Conservation (phyloP, 2,888 invertebrate genomes). For the Drosophila crucigera region DNA sequence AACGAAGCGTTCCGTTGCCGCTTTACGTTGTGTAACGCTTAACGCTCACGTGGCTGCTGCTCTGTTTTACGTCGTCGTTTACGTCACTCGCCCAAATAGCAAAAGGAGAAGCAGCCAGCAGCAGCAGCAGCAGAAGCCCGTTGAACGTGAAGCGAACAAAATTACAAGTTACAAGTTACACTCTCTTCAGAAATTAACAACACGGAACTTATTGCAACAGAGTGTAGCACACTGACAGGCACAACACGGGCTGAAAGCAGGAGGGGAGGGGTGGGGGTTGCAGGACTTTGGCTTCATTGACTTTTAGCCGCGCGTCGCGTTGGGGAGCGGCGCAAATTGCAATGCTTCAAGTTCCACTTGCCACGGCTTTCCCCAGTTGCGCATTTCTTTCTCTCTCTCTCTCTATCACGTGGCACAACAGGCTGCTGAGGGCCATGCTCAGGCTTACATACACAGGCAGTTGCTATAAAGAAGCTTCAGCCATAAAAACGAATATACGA, state of each 20-base stretch:
- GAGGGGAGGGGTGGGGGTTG: background rate
- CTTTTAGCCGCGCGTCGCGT: constrained; percentile 54
- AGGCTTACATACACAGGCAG: constrained; percentile 4
- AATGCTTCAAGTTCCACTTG: constrained; percentile 43
- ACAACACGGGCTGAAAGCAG: background rate
- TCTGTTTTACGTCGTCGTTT: constrained; percentile 72
- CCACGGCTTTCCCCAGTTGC: constrained; percentile 26
- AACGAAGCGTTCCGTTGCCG: constrained; percentile 58
- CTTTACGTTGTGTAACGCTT: constrained; percentile 63
- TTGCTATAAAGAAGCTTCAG: constrained; percentile 8
- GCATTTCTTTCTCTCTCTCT: constrained; percentile 4
- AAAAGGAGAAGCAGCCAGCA: constrained; percentile 27
- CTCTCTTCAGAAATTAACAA: constrained; percentile 81
- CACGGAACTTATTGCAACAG: constrained; percentile 79
- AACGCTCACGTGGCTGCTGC: constrained; percentile 71
- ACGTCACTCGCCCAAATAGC: constrained; percentile 66
- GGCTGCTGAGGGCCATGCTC: background rate
- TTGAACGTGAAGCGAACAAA: constrained; percentile 58
- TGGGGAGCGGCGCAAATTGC: constrained; percentile 41
- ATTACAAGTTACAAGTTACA: constrained; percentile 79
- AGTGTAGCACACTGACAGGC: constrained; percentile 23
- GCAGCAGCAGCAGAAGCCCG: constrained; percentile 48
- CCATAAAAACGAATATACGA: constrained; percentile 52
- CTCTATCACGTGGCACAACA: constrained; percentile 42
- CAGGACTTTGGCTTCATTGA: constrained; percentile 59